These are phyloP conservation scores for Alauda arvensis DNA, from an alignment of 2,797 vertebrate species.

Conservation along the genomic window DNA sequence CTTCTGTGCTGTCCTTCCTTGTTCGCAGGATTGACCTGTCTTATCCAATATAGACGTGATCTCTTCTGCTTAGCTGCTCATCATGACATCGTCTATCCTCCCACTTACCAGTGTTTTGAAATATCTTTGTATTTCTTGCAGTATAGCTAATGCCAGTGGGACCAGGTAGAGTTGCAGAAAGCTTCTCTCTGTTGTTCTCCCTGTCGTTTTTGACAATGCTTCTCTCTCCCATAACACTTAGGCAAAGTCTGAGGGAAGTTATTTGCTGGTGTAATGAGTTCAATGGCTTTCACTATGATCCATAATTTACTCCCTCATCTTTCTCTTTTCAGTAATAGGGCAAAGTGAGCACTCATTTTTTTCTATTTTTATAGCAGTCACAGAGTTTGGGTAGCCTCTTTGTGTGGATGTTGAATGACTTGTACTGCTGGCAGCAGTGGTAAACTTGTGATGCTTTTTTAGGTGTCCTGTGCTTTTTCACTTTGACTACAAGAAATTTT, in stretches of 20 bases:
- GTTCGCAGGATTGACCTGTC: not conserved
- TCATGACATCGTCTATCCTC: not conserved
- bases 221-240: not conserved
- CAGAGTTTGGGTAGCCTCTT: not conserved
- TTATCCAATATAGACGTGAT: not conserved
- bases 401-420: not conserved
- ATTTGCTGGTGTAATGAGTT: not conserved
- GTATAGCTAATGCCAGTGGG: not conserved
- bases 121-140: not conserved
- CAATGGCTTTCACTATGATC: not conserved
- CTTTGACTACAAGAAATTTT: not conserved
- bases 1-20: not conserved
- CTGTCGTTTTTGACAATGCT: rapidly evolving
- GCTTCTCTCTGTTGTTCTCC: not conserved
- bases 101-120: not conserved
- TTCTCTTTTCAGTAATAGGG: not conserved
- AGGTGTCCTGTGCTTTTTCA: not conserved
- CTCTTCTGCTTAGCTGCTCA: not conserved
- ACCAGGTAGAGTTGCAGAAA: not conserved
- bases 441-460: not conserved
- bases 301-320: not conserved
- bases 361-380: not conserved
- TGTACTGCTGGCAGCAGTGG: not conserved
- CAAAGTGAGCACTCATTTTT: not conserved
- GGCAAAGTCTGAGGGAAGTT: not conserved